phyloP scores from a whole-genome alignment of 2,113 vertebrate genomes.

The Cromileptes altivelis region DNA sequence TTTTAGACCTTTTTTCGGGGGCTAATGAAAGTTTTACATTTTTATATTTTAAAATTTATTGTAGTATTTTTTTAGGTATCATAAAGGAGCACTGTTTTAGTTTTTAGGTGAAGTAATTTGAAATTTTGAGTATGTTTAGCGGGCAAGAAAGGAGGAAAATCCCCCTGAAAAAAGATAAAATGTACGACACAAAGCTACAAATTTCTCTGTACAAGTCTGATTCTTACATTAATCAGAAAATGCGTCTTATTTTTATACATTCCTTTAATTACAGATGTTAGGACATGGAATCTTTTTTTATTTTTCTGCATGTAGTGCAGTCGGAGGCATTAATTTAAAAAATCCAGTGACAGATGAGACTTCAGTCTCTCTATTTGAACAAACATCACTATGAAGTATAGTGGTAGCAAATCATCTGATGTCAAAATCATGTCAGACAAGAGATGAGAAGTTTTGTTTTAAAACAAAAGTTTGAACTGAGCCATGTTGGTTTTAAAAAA shows the following conservation, averaged over 20 bases:
- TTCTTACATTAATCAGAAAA: slow-evolving; percentile 59
- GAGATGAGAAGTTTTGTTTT: slow-evolving; percentile 67
- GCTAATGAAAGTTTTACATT: slow-evolving; percentile 73
- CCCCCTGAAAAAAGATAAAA: slow-evolving; percentile 27
- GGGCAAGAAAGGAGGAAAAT: slow-evolving; percentile 30
- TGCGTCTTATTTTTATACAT: slow-evolving; percentile 84
- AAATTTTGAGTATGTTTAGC: slow-evolving; percentile 34
- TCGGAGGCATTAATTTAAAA: slow-evolving; percentile 77
- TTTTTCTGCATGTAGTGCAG: slow-evolving; percentile 60
- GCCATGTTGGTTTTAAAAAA: slow-evolving; percentile 82
- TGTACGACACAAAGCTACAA: slow-evolving; percentile 43
- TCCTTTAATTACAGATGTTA: slow-evolving; percentile 75
- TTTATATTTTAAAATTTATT: slow-evolving; percentile 78
- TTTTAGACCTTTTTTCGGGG: slow-evolving; percentile 62
- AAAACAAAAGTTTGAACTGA: slow-evolving; percentile 80
- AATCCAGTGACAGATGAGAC: slow-evolving; percentile 51
- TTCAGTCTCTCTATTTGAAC: slow-evolving; percentile 45
- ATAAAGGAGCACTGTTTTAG: slow-evolving; percentile 83
- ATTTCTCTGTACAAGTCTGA: slow-evolving; percentile 54
- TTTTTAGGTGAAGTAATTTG: slow-evolving; percentile 68
- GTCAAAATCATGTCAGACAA: slow-evolving; percentile 35
- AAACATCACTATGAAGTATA: slow-evolving; percentile 29
- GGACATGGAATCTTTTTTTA: slow-evolving; percentile 47
- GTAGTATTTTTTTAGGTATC: slow-evolving; percentile 71
- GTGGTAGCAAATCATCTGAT: slow-evolving; percentile 32